Conservation (phyloP, 2,888 invertebrate genomes). For the Agriopis marginaria region DNA sequence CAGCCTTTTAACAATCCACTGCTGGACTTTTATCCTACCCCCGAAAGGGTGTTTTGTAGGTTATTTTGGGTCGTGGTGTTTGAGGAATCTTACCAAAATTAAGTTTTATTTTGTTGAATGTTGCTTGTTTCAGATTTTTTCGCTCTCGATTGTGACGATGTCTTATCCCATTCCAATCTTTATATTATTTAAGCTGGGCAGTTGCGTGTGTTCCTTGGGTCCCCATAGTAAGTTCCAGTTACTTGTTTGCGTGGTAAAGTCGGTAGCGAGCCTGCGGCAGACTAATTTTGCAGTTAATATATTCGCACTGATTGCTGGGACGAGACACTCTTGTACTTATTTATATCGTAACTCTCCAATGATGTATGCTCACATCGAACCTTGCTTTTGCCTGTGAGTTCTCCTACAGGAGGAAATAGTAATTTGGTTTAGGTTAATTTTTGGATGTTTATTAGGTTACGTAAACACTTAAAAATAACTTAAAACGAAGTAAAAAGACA, state of each 20-base stretch:
- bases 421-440: too few species aligned
- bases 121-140: not conserved
- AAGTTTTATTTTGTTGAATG: too few species aligned
- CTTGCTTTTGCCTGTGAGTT: not conserved
- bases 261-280: conserved; percentile 60
- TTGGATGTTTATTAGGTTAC: too few species aligned
- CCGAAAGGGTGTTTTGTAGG: too few species aligned
- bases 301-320: conserved; percentile 79
- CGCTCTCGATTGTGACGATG: too few species aligned
- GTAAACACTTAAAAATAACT: too few species aligned
- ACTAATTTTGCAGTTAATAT: conserved; percentile 79
- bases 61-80: too few species aligned
- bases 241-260: conserved; percentile 31
- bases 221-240: conserved; percentile 25
- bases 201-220: conserved; percentile 25
- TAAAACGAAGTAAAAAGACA: too few species aligned
- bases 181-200: not conserved
- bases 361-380: conserved; percentile 31
- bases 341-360: conserved; percentile 51
- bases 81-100: too few species aligned
- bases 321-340: conserved; percentile 69
- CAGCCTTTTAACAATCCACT: too few species aligned
- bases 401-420: too few species aligned
- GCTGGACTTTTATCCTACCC: too few species aligned
- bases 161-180: not conserved